Percentiles rank a stretch among this genome's conserved stretches.
Evolutionary conservation across 1,140 invertebrate species (phyloP).

Genomic region (Antheraea mylitta): DNA sequence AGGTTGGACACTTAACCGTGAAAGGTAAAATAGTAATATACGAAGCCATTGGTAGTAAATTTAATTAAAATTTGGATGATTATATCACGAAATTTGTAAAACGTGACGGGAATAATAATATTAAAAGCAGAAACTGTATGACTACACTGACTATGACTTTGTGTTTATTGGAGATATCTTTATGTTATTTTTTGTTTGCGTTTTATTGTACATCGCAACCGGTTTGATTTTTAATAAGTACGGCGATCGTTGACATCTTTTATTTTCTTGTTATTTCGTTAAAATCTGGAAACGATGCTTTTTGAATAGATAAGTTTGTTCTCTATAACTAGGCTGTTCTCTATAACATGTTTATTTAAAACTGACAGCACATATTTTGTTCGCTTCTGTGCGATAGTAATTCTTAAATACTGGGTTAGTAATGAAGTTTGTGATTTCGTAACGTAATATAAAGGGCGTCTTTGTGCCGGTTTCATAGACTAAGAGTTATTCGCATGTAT

Average conservation of each 20-base stretch:
- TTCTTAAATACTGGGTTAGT: too few relatives aligned
- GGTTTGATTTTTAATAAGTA: not conserved
- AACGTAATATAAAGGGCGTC: too few relatives aligned
- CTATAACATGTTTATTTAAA: too few relatives aligned
- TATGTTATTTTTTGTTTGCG: not conserved
- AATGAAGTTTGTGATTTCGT: too few relatives aligned
- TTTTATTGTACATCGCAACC: not conserved
- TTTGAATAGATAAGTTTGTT: not conserved
- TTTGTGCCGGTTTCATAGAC: too few relatives aligned
- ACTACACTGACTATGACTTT: not conserved
- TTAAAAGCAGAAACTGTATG: not conserved
- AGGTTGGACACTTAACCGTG: not conserved
- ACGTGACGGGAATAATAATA: not conserved
- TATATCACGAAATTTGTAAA: not conserved
- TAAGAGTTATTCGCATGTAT: too few relatives aligned
- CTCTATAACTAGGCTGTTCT: not conserved
- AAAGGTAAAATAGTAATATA: not conserved
- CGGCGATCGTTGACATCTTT: not conserved
- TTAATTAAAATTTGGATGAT: not conserved
- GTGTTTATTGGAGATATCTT: not conserved
- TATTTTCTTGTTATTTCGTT: not conserved
- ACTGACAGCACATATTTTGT: too few relatives aligned
- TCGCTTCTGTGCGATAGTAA: too few relatives aligned
- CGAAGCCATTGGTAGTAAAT: not conserved
- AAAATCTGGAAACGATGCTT: not conserved